phyloP scores from a whole-genome alignment of 1,140 invertebrate species.

The Drosophila ohnishii region DNA sequence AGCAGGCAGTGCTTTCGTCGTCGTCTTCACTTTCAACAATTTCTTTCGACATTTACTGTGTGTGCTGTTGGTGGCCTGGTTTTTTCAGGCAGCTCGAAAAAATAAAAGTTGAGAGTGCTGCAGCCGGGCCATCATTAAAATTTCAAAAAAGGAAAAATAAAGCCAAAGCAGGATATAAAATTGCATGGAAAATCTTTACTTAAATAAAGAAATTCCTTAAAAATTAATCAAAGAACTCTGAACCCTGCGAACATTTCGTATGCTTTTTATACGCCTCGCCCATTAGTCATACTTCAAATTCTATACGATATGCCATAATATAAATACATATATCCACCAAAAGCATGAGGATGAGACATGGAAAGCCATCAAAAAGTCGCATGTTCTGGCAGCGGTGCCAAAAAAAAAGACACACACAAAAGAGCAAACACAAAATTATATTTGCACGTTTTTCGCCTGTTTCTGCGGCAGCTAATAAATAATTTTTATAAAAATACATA shows the following conservation, averaged over 20 bases:
- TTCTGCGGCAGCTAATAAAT: constrained; percentile 38
- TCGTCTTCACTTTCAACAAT: constrained; percentile 51
- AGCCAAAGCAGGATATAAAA: constrained; percentile 3
- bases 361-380: constrained; percentile 45
- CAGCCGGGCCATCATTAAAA: constrained; percentile 11
- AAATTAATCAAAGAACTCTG: constrained; percentile 34
- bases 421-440: constrained; percentile 27
- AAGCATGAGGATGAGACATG: constrained; percentile 40
- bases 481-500: constrained; percentile 41
- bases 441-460: constrained; percentile 62
- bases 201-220: neutral
- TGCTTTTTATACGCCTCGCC: constrained; percentile 8
- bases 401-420: constrained; percentile 9
- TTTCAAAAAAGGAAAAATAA: constrained; percentile 7
- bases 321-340: constrained; percentile 1
- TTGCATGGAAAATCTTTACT: neutral
- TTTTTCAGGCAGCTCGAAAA: constrained; percentile 21
- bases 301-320: constrained; percentile 19
- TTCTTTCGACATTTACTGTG: constrained; percentile 49
- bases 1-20: constrained; percentile 21
- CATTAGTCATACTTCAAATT: constrained; percentile 59
- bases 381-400: constrained; percentile 52
- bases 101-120: constrained; percentile 30
- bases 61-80: constrained; percentile 44
- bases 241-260: constrained; percentile 27